Base-by-base conservation (phyloP, 2,888 invertebrate genomes). In the Allophyes oxyacanthae region DNA sequence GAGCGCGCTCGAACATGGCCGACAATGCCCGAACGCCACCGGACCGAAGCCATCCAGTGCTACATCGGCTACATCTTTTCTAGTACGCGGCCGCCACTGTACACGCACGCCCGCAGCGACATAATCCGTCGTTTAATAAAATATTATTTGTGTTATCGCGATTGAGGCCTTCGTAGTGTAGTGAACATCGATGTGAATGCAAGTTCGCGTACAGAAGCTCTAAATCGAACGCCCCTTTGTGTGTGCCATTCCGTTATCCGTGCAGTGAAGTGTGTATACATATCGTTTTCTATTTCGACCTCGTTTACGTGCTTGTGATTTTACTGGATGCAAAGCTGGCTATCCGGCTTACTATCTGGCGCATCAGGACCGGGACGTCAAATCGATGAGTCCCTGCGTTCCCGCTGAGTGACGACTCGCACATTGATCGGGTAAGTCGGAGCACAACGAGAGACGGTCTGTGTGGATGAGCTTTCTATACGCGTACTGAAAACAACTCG, bases 381-480 rank as follows among this genome's bases (percentile, higher is more conserved):
- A 84, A 87, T 89, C 89, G 87, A 91, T 89, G 89, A 81, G 76
- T 79, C 78, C 78, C 81, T 80, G 81, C 81, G 79, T 81, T 86
- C 82, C 82, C 76, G 77, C 77, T 82, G 75, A 82, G 82, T 88
- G 88, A 86, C 87, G 82, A 82, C 86, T 86, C 85, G 81, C 85
- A 85, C 91, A 90, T 89, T 88, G 90, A 92, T 91, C 90, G 89
- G 89, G 92, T 92, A 86, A 91, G 92, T 90, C 67, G 48, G 43
- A 41, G 37, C 65, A 56, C 13, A 49, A 42, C 51, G 62, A 42
- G 48, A 67, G 44, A 54, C 72, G 48, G 44, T 41, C 46, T 32
- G 50, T 44, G 49, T 13, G 52, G 51, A 25, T 41, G 52, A 66
- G 48, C 61, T 66, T 70, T 69, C 60, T 64, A 68, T 63, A 64